Conservation (phyloP, 1,140 invertebrate genomes). For the Drosophila pseudoobscura region DNA sequence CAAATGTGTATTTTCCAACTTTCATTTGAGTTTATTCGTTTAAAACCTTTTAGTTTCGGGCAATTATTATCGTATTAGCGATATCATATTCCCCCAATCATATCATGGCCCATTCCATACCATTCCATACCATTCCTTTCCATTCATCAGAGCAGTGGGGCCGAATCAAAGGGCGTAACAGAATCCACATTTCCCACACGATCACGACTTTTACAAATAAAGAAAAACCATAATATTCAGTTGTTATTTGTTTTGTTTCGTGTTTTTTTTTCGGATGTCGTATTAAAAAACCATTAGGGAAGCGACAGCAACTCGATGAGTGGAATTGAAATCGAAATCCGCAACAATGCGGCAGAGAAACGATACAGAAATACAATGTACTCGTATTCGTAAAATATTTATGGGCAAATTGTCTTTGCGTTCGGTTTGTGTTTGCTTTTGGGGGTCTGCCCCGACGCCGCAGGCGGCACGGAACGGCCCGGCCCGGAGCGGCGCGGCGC, state of each 20-base stretch:
- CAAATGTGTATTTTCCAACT: no score
- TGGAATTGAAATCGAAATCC: slow-evolving; percentile 43
- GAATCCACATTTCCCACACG: slow-evolving; percentile 34
- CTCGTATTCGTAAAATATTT: slow-evolving; percentile 22
- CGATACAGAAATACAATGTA: background rate
- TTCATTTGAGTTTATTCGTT: no score
- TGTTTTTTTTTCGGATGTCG: slow-evolving; percentile 15
- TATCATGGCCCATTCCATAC: no score
- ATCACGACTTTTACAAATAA: slow-evolving; percentile 18
- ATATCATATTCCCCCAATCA: no score
- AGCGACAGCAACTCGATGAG: slow-evolving; percentile 16
- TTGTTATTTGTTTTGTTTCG: slow-evolving; percentile 10
- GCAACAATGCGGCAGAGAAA: slow-evolving; percentile 49
- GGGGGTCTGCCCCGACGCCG: background rate
- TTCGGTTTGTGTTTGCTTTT: slow-evolving; percentile 35
- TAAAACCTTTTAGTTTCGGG: no score
- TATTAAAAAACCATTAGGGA: slow-evolving; percentile 46
- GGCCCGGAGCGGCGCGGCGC: no score
- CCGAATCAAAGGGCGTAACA: slow-evolving; percentile 35
- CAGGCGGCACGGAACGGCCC: slow-evolving; percentile 1
- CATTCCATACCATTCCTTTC: no score
- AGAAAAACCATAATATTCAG: slow-evolving; percentile 8
- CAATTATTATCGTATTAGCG: no score
- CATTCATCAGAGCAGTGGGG: no score
- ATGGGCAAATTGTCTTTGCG: slow-evolving; percentile 47